These are phyloP conservation scores for Aphelocoma californica DNA, from an alignment of 2,797 vertebrate species.

Conservation along the genomic window DNA sequence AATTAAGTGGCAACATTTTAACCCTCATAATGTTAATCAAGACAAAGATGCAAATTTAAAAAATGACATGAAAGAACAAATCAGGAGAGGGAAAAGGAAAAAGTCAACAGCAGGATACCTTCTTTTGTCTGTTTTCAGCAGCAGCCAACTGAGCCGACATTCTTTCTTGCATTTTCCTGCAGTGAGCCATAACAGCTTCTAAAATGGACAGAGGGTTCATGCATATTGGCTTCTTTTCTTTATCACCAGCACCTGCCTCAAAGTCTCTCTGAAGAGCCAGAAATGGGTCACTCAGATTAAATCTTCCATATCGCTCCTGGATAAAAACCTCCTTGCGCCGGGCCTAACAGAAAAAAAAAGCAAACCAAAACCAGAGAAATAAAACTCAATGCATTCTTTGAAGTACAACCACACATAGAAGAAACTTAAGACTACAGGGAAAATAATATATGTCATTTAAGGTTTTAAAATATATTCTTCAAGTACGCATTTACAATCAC, in stretches of 20 bases:
- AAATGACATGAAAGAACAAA: background rate
- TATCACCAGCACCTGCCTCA: conserved; percentile 81
- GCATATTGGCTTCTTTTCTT: conserved; percentile 85
- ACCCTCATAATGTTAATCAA: background rate
- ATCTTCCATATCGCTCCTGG: conserved; percentile 94
- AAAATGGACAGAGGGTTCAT: conserved; percentile 93
- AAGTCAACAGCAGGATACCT: conserved; percentile 74
- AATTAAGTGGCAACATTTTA: background rate
- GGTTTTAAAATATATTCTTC: background rate
- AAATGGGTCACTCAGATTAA: conserved; percentile 95
- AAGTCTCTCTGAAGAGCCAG: conserved; percentile 95
- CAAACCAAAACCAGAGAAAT: background rate
- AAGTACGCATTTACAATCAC: background rate
- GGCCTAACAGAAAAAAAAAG: conserved; percentile 76
- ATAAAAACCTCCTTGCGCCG: conserved; percentile 95
- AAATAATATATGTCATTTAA: background rate
- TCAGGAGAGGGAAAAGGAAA: background rate
- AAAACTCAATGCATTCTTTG: background rate
- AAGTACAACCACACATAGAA: background rate
- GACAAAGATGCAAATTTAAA: background rate
- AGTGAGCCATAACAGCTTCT: conserved; percentile 96
- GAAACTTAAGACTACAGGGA: background rate
- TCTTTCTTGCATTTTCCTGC: conserved; percentile 97
- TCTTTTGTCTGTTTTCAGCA: conserved; percentile 93
- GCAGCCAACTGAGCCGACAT: conserved; percentile 93